phyloP scores from a whole-genome alignment of 2,113 vertebrate species.

The Gracilinanus agilis region DNA sequence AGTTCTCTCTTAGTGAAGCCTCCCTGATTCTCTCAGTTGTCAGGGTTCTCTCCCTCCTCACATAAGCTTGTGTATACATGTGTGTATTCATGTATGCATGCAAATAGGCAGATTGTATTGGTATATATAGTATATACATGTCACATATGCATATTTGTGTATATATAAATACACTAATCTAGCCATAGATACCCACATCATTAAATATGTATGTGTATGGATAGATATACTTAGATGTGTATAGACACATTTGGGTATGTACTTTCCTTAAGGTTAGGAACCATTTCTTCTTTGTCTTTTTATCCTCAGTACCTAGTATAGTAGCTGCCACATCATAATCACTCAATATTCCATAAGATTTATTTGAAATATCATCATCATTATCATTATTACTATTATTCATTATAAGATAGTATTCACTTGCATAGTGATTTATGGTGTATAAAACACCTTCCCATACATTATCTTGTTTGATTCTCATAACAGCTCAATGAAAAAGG shows the following conservation, averaged over 20 bases:
- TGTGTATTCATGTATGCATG: neutral
- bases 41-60: neutral
- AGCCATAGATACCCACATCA: too few relatives aligned
- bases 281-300: neutral
- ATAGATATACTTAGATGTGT: too few relatives aligned
- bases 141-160: too few relatives aligned
- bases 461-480: neutral
- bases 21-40: neutral
- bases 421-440: neutral
- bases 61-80: neutral
- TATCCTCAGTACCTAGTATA: neutral
- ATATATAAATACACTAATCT: too few relatives aligned
- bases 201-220: too few relatives aligned
- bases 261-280: neutral
- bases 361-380: neutral
- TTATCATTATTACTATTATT: neutral
- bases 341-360: neutral
- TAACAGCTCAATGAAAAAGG: neutral
- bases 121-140: too few relatives aligned
- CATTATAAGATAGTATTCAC: neutral
- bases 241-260: too few relatives aligned
- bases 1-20: neutral
- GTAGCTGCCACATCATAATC: neutral
- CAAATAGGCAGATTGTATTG: too few relatives aligned
- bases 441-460: neutral